Percentiles rank a stretch among this genome's conserved stretches.
These are phyloP conservation scores for Eurois occulta DNA, from an alignment of 2,888 invertebrate species.

Conservation along the genomic window DNA sequence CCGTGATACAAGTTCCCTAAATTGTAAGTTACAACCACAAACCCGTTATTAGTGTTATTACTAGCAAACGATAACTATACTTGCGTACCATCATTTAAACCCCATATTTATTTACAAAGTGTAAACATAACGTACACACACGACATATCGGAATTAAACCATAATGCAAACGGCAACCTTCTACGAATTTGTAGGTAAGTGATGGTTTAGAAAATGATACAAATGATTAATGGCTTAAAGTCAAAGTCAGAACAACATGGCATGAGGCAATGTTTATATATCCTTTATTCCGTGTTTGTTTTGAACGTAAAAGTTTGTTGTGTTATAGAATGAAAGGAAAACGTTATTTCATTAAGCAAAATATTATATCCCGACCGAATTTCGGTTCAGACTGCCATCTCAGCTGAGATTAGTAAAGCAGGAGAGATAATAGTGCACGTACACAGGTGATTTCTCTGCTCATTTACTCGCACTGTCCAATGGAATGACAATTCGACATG, in stretches of 20 bases:
- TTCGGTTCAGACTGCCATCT: background rate
- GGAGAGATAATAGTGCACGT: background rate
- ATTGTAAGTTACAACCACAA: constrained; percentile 1
- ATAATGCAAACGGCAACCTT: constrained; percentile 4
- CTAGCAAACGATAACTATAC: background rate
- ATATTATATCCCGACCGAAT: background rate
- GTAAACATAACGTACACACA: constrained; percentile 14
- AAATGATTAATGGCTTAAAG: constrained; percentile 28
- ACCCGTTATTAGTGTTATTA: constrained; percentile 34
- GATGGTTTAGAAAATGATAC: constrained; percentile 32
- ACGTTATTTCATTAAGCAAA: background rate
- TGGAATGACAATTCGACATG: background rate
- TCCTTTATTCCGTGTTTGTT: constrained; percentile 9
- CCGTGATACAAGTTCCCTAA: background rate
- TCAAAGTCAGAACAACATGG: constrained; percentile 5
- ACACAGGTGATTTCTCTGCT: no score
- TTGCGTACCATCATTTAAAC: background rate
- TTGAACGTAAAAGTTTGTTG: background rate
- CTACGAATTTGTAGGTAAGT: constrained; percentile 31
- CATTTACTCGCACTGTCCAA: background rate
- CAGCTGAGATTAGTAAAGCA: background rate
- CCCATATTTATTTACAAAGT: constrained; percentile 18
- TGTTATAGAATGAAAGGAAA: background rate
- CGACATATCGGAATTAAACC: constrained; percentile 25
- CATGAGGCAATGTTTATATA: constrained; percentile 8